Evolutionary conservation across 1,140 invertebrate genomes (phyloP).

Genomic region (Bombus waltoni): DNA sequence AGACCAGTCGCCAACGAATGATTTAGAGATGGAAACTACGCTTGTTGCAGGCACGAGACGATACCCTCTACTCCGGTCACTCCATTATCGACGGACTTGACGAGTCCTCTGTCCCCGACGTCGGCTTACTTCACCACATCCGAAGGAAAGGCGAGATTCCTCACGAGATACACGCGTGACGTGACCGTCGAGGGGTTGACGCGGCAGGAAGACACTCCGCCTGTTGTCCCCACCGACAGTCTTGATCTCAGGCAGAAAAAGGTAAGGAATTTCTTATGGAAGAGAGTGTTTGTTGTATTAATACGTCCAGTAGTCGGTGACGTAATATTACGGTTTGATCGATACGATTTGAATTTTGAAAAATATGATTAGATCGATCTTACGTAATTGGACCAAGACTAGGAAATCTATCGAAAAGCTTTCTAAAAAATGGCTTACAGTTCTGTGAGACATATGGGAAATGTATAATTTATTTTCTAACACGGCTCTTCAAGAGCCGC

Average conservation of each 20-base stretch:
- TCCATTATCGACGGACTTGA: constrained; percentile 69
- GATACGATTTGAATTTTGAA: not conserved
- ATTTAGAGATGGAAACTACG: constrained; percentile 35
- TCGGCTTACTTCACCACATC: constrained; percentile 88
- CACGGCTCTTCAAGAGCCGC: too few relatives aligned
- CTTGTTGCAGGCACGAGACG: constrained; percentile 75
- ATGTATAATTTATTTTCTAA: too few relatives aligned
- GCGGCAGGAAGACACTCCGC: constrained; percentile 64
- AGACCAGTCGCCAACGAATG: not conserved
- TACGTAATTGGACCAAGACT: not conserved
- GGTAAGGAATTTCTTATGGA: constrained; percentile 79
- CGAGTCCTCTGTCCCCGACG: constrained; percentile 83
- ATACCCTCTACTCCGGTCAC: constrained; percentile 75
- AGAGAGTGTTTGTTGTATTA: not conserved
- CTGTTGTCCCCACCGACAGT: constrained; percentile 79
- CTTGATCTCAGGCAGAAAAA: constrained; percentile 87
- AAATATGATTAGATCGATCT: not conserved
- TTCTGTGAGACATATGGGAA: too few relatives aligned
- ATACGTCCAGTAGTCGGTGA: not conserved
- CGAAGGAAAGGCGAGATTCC: constrained; percentile 87
- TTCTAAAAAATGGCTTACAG: too few relatives aligned
- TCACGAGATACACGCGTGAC: constrained; percentile 85
- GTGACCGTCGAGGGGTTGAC: constrained; percentile 78
- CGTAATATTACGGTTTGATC: not conserved
- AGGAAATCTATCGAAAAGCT: too few relatives aligned